Evolutionary conservation across 1,140 invertebrate genomes (phyloP).

Genomic region (Cylas formicarius): DNA sequence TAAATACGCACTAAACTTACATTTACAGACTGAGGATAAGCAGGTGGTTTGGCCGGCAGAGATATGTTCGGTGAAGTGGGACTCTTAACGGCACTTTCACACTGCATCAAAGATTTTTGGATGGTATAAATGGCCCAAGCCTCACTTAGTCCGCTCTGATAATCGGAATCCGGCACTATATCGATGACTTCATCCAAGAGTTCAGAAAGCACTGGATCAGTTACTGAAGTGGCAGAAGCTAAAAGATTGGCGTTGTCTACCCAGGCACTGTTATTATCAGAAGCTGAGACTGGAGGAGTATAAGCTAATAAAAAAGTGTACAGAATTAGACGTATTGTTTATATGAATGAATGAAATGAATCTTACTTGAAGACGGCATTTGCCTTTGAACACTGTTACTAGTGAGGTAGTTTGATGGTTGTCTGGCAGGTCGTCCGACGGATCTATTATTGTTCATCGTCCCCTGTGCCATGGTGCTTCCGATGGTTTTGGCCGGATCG

Average conservation of each 20-base stretch:
- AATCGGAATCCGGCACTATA: conserved; percentile 57
- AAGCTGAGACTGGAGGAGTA: conserved; percentile 18
- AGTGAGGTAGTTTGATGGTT: conserved; percentile 20
- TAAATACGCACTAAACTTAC: conserved; percentile 43
- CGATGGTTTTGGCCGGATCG: conserved; percentile 24
- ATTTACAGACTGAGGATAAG: conserved; percentile 55
- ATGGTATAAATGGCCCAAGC: conserved; percentile 84
- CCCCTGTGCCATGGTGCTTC: conserved; percentile 40
- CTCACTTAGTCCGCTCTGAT: conserved; percentile 54
- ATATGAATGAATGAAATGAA: background rate
- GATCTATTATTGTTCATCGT: conserved; percentile 39
- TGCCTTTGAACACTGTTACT: conserved; percentile 12
- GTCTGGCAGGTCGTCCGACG: conserved; percentile 26
- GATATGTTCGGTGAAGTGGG: conserved; percentile 56
- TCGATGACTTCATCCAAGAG: conserved; percentile 80
- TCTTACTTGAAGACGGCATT: conserved; percentile 1
- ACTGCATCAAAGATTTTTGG: conserved; percentile 83
- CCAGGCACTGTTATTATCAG: conserved; percentile 24
- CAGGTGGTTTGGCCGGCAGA: conserved; percentile 50
- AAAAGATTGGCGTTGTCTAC: conserved; percentile 39
- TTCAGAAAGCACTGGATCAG: conserved; percentile 68
- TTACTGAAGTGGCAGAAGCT: conserved; percentile 33
- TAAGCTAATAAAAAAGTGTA: background rate
- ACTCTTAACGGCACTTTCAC: conserved; percentile 56
- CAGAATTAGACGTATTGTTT: background rate